Evolutionary conservation across 2,113 vertebrate species (phyloP).

Genomic region (Alouatta palliata): DNA sequence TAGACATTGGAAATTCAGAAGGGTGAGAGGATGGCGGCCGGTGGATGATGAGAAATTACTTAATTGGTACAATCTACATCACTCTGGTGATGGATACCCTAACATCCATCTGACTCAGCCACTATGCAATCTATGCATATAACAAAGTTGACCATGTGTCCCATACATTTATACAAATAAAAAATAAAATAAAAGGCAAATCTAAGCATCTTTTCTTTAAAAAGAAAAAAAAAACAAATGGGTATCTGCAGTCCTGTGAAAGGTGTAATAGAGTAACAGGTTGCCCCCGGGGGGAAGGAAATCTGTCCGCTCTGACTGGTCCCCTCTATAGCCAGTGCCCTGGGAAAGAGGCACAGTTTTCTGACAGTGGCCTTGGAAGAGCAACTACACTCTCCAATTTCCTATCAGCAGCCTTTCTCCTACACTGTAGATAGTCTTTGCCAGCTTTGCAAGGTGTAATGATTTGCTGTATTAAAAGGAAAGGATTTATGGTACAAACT

Average conservation of each 20-base stretch:
- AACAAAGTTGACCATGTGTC: no score
- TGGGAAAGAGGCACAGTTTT: background rate
- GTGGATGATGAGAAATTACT: no score
- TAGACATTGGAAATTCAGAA: no score
- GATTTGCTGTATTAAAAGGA: background rate
- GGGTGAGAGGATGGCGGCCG: no score
- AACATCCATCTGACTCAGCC: no score
- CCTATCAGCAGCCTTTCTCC: background rate
- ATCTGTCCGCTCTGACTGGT: background rate
- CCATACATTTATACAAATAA: no score
- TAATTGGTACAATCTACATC: no score
- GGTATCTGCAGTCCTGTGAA: background rate
- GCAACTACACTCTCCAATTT: background rate
- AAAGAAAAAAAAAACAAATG: background rate
- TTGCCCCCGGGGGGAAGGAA: background rate
- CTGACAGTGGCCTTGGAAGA: background rate
- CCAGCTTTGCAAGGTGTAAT: background rate
- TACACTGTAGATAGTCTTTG: background rate
- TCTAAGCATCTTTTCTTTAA: no score
- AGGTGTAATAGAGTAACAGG: background rate
- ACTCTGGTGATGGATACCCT: no score
- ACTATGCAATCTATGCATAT: no score
- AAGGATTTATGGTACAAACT: background rate
- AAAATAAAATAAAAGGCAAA: no score
- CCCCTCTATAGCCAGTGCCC: background rate